These are phyloP conservation scores for Crotalus helleri DNA, from an alignment of 2,113 vertebrate species.

Conservation along the genomic window DNA sequence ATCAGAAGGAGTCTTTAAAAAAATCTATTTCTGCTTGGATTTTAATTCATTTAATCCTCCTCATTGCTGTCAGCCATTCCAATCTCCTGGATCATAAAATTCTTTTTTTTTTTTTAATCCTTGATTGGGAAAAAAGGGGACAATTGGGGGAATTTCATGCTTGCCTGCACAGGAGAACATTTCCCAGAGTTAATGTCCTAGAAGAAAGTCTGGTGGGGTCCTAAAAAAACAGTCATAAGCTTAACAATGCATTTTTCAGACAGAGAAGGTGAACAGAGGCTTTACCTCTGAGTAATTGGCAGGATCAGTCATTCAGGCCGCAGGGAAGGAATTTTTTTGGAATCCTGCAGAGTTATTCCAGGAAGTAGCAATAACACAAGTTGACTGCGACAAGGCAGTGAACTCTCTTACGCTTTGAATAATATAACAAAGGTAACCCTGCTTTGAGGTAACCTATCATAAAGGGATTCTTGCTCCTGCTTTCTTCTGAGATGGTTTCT, in stretches of 20 bases:
- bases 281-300: neutral
- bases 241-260: neutral
- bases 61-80: neutral
- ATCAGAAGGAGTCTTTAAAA: neutral
- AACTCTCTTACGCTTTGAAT: neutral
- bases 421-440: neutral
- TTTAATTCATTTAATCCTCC: neutral
- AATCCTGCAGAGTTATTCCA: neutral
- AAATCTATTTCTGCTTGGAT: neutral
- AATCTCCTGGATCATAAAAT: neutral
- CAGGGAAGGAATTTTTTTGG: neutral
- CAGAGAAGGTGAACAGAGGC: neutral
- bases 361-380: neutral
- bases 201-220: neutral
- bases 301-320: neutral
- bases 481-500: neutral
- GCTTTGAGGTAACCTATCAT: neutral
- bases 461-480: neutral
- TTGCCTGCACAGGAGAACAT: neutral
- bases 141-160: neutral
- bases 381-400: neutral
- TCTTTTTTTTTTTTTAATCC: neutral
- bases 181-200: neutral
- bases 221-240: neutral
- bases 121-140: neutral